Evolutionary conservation across 2,888 invertebrate genomes (phyloP), one percentile per base, ranked within the genome.

Genomic region (Eupithecia vulgata): DNA sequence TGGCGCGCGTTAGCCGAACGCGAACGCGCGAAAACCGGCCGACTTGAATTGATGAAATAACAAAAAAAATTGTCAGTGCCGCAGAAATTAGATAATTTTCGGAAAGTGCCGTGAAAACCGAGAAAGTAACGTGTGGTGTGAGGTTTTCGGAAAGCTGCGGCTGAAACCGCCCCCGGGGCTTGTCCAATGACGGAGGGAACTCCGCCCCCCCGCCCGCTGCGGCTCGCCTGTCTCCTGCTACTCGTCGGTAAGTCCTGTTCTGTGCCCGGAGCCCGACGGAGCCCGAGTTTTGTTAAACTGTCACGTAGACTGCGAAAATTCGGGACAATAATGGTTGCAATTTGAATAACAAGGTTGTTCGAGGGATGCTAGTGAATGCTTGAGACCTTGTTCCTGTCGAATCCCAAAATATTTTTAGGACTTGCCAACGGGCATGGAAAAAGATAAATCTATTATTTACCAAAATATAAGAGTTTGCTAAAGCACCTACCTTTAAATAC

Each of bases 171-270:
- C 91, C 90, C 87, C 85, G 85, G 79, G 81, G 82, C 78, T 87
- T 90, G 90, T 84, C 94, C 94, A 94, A 94, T 94, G 94, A 85
- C 87, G 91, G 85, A 81, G 81, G 80, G 87, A 92, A 88, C 81
- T 76, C 84, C 93, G 94, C 94, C 94, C 91, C 89, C 90, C 79
- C 79, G 84, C 87, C 84, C 82, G 73, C 80, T 83, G 81, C 80
- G 84, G 75, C 81, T 89, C 79, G 85, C 84, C 79, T 81, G 88
- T 78, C 84, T 90, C 72, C 83, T 90, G 78, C 85, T 93, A 77
- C 80, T 91, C 75, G 82, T 76, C 80, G 93, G 94, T 94, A 88
- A 94, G 94, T 93, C 57, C 25, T 25, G 57, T 52, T 21, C 52
- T 7, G 3, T 52, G 21, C 52, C 3, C 57, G 57, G 57, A 57